phyloP scores from a whole-genome alignment of 2,113 vertebrate species.

The Anoplopoma fimbria region DNA sequence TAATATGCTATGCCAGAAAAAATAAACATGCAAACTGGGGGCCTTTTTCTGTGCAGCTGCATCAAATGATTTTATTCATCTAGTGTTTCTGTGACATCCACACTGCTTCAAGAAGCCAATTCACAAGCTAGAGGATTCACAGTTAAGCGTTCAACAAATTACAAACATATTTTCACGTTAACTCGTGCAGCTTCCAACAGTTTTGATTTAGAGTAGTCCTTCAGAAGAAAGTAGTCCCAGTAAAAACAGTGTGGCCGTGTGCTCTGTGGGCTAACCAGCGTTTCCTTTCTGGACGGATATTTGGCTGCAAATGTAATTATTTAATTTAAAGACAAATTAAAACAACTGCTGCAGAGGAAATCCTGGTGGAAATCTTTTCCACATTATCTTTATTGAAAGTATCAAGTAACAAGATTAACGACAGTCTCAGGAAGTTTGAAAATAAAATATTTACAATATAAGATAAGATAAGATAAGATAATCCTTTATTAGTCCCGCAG shows the following conservation, averaged over 20 bases:
- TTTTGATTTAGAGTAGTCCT: background rate
- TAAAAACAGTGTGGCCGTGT: background rate
- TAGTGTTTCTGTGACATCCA: background rate
- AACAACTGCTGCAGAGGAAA: background rate
- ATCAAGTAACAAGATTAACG: background rate
- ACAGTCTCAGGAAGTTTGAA: background rate
- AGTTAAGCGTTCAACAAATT: background rate
- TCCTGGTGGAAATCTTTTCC: background rate
- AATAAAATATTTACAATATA: background rate
- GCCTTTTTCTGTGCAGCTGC: background rate
- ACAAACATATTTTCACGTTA: background rate
- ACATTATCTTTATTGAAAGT: background rate
- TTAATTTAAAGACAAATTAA: background rate
- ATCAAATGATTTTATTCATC: conserved; percentile 4
- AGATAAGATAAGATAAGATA: too few relatives aligned
- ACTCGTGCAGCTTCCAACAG: background rate
- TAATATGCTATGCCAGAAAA: background rate
- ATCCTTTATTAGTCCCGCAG: too few relatives aligned
- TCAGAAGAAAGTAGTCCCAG: background rate
- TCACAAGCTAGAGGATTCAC: background rate
- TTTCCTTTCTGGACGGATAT: background rate
- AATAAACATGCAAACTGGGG: background rate
- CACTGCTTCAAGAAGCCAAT: background rate
- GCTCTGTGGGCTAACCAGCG: background rate
- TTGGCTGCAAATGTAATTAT: background rate